Evolutionary conservation across 2,888 invertebrate genomes (phyloP), one percentile per base, ranked within the genome.

Genomic region (Brenthis ino): DNA sequence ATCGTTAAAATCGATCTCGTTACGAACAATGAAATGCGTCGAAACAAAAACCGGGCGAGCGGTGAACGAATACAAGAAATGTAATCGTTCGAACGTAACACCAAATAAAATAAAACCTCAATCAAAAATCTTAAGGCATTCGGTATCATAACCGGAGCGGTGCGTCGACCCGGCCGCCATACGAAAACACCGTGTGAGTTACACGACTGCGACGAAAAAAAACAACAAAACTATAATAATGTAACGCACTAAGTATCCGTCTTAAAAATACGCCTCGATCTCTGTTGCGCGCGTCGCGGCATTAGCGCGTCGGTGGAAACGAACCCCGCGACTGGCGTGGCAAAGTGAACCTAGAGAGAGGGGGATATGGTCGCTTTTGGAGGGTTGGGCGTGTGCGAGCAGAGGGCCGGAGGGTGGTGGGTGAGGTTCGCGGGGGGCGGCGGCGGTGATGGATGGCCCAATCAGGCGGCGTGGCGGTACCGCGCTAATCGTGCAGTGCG

Each of bases 381-480:
- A 24, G 16, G 67, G 71, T 75, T 67, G 71, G 65, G 69, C 70
- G 82, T 48, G 56, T 33, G 72, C 65, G 70, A 72, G 70, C 71
- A 70, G 71, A 69, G 74, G 68, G 72, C 77, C 79, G 77, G 77
- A 77, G 79, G 77, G 78, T 77, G 80, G 79, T 77, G 77, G 80
- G 79, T 80, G 82, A 84, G 84, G 86, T 78, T 80, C 75, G 83
- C 79, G 86, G 86, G 86, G 82, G 88, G 86, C 85, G 87, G 90
- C 85, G 80, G 83, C 75, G 77, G 85, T 92, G 93, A 93, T 93
- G 93, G 94, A 94, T 94, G 93, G 94, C 92, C 93, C 89, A 92
- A 91, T 91, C 91, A 88, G 90, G 90, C 91, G 88, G 89, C 90
- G 87, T 83, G 89, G 86, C 88, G 88, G 88, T 85, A 87, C 85